These are phyloP conservation scores for Phaethornis superciliosus DNA, from an alignment of 2,113 vertebrate genomes.

Conservation along the genomic window DNA sequence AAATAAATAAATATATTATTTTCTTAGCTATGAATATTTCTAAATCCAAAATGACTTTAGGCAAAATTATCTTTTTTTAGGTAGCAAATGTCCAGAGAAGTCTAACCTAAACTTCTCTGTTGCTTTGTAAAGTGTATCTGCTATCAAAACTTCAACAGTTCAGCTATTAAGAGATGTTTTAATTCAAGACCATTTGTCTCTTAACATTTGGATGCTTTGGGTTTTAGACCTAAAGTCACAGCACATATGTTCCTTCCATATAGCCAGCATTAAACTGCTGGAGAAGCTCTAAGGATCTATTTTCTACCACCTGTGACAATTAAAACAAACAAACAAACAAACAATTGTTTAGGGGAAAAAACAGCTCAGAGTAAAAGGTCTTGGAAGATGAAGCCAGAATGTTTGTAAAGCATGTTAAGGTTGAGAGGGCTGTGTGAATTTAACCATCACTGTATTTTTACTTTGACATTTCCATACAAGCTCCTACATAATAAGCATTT, in stretches of 20 bases:
- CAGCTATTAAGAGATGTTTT: background rate
- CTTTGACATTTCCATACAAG: background rate
- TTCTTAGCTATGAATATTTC: background rate
- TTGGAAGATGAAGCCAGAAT: background rate
- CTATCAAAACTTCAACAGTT: background rate
- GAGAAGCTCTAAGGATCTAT: background rate
- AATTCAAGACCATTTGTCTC: background rate
- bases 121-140: background rate
- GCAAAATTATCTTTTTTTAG: background rate
- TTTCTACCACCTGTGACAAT: background rate
- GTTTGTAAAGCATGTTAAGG: background rate
- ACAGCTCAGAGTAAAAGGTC: background rate
- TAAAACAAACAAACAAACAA: background rate
- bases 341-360: background rate
- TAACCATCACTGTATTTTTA: background rate
- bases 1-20: background rate
- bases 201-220: background rate
- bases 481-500: background rate
- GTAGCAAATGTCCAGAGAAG: background rate
- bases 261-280: background rate
- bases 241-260: background rate
- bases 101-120: background rate
- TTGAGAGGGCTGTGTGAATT: background rate
- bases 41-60: background rate
- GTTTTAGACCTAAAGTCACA: conserved; percentile 10